Conservation (phyloP, 1,140 invertebrate genomes). For the Theocolax elegans region DNA sequence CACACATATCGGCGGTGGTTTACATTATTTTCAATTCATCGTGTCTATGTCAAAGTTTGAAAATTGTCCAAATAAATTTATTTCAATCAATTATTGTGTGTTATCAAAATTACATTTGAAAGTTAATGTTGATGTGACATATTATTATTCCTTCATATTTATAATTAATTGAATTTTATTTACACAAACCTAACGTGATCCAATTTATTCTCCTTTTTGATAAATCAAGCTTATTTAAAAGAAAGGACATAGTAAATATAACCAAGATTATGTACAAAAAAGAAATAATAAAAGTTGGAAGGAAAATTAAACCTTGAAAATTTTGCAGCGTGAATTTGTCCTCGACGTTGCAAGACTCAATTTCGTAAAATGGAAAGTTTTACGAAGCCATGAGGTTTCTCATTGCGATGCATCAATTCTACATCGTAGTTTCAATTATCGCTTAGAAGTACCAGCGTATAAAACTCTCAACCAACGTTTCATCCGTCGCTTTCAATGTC, state of each 20-base stretch:
- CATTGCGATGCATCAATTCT: slow-evolving; percentile 33
- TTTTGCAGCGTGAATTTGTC: slow-evolving; percentile 16
- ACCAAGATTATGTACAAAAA: too few relatives aligned
- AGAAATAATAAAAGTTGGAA: not conserved
- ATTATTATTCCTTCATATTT: not conserved
- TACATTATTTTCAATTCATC: slow-evolving; percentile 12
- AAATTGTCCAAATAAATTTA: too few relatives aligned
- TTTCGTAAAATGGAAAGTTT: slow-evolving; percentile 37
- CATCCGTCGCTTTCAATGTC: slow-evolving; percentile 12
- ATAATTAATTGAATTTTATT: too few relatives aligned
- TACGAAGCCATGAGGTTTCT: slow-evolving; percentile 23
- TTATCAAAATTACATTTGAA: too few relatives aligned
- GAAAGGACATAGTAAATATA: too few relatives aligned
- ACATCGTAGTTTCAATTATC: slow-evolving; percentile 34
- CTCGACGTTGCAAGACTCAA: slow-evolving; percentile 34
- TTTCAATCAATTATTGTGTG: too few relatives aligned
- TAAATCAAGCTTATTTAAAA: not conserved
- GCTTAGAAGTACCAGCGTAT: slow-evolving; percentile 10
- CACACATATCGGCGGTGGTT: slow-evolving; percentile 23
- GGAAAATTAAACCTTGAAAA: not conserved
- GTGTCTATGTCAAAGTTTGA: not conserved
- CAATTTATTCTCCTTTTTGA: too few relatives aligned
- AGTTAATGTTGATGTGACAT: too few relatives aligned
- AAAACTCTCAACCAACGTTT: slow-evolving; percentile 22
- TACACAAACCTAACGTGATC: too few relatives aligned